These are phyloP conservation scores for Margarornis squamiger DNA, from an alignment of 2,797 vertebrate species.

Conservation along the genomic window DNA sequence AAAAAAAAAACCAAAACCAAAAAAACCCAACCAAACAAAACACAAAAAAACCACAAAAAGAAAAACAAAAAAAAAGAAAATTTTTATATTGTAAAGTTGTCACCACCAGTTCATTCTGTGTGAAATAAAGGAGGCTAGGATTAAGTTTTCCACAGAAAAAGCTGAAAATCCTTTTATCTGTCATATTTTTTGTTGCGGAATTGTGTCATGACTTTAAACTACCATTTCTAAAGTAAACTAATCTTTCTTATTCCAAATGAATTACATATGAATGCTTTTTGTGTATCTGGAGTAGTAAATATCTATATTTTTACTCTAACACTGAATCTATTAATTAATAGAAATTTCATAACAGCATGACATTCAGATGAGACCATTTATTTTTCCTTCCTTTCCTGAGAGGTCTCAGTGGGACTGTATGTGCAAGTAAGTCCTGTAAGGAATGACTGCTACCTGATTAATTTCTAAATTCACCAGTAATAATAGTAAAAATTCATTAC, in stretches of 20 bases:
- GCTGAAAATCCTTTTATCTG: neutral
- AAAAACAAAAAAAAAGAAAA: neutral
- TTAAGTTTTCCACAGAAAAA: neutral
- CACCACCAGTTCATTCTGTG: neutral
- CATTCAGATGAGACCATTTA: neutral
- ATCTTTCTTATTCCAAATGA: neutral
- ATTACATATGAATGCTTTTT: neutral
- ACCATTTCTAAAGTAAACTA: neutral
- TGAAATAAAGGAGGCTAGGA: neutral
- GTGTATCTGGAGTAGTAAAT: neutral
- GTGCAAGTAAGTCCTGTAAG: neutral
- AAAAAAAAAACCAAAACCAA: neutral
- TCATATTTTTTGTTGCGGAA: neutral
- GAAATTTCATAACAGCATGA: neutral
- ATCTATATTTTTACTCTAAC: neutral
- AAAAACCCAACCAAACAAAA: no score
- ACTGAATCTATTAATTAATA: neutral
- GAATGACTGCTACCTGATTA: neutral
- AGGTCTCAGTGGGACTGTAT: neutral
- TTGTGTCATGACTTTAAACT: neutral
- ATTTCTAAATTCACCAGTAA: neutral
- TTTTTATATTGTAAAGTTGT: neutral
- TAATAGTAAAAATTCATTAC: neutral
- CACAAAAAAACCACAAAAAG: neutral
- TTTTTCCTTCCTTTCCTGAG: neutral